Evolutionary conservation across 2,113 vertebrate genomes (phyloP).

Genomic region (Holacanthus passer): DNA sequence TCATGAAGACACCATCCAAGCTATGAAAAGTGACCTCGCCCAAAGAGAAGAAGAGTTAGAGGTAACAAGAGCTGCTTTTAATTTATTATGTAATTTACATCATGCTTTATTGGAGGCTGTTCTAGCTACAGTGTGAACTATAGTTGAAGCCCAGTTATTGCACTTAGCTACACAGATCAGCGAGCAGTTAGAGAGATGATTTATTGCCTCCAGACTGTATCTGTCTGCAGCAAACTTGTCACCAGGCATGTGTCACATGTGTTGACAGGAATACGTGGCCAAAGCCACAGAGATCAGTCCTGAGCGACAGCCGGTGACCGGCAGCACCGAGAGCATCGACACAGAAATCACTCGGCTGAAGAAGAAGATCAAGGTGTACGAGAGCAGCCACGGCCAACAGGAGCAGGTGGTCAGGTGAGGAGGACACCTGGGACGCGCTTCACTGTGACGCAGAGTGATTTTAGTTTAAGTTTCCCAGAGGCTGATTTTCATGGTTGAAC

Average conservation of each 20-base stretch:
- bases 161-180: not conserved
- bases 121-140: too few species aligned
- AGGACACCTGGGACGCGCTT: not conserved
- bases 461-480: too few species aligned
- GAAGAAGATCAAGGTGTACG: conserved; percentile 75
- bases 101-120: not conserved
- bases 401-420: conserved; percentile 90
- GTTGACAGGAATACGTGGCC: conserved; percentile 49
- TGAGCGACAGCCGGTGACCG: conserved; percentile 47
- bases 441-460: too few species aligned
- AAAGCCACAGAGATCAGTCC: conserved; percentile 66
- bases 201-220: not conserved
- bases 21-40: conserved; percentile 45
- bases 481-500: too few species aligned
- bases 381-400: conserved; percentile 86
- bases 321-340: conserved; percentile 61
- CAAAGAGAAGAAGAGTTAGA: conserved; percentile 57
- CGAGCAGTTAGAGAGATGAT: not conserved
- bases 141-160: not conserved
- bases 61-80: conserved; percentile 11
- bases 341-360: conserved; percentile 58
- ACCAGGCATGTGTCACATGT: not conserved
- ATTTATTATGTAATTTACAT: not conserved
- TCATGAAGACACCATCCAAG: conserved; percentile 42
- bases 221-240: not conserved